A percentile compares a stretch with the other conserved stretches of the same genome.
Conservation (phyloP, 2,113 vertebrate genomes). For the Smithornis capensis region DNA sequence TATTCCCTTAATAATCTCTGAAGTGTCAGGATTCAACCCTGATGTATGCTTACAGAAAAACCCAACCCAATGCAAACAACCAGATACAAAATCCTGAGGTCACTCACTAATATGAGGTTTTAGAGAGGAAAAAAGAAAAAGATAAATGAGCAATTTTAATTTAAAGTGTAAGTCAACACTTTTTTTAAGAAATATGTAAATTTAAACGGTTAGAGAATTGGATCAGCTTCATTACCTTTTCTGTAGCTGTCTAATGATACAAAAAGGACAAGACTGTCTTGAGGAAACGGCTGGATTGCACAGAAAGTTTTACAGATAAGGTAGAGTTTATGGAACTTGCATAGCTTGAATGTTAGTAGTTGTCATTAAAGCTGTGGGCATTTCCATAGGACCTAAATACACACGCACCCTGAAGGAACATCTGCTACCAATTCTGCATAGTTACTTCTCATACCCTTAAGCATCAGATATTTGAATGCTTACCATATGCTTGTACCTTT, state of each 20-base stretch:
- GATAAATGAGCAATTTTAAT: neutral
- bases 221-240: neutral
- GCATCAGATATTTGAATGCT: neutral
- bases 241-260: neutral
- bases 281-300: neutral
- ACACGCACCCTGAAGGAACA: neutral
- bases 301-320: neutral
- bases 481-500: conserved; percentile 18
- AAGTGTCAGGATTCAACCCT: neutral
- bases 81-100: neutral
- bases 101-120: neutral
- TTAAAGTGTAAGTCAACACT: neutral
- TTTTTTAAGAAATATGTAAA: neutral
- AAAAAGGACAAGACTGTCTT: neutral
- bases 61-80: neutral
- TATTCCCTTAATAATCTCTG: neutral
- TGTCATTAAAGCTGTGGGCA: neutral
- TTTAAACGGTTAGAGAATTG: neutral
- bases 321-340: neutral
- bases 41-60: neutral
- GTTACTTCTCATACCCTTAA: neutral
- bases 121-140: neutral
- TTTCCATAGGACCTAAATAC: neutral
- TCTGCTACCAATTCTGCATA: neutral
- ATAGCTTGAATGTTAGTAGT: neutral